Evolutionary conservation across 2,888 invertebrate genomes (phyloP).

Genomic region (Melinaea menophilus): DNA sequence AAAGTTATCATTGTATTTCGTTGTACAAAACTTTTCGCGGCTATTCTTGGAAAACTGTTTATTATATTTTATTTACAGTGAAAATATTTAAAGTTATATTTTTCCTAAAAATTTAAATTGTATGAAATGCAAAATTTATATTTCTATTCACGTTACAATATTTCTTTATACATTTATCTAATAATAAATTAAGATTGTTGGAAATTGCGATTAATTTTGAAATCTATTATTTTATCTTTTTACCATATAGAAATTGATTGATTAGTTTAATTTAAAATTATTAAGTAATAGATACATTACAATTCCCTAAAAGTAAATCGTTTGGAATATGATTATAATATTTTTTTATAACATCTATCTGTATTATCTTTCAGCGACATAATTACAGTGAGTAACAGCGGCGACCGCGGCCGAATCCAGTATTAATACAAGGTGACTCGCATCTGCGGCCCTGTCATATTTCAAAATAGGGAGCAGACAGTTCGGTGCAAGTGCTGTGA

Average conservation of each 20-base stretch:
- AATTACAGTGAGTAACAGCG: slow-evolving; percentile 32
- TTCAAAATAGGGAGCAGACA: slow-evolving; percentile 46
- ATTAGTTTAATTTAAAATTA: background rate
- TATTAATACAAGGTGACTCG: slow-evolving; percentile 51
- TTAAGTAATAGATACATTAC: background rate
- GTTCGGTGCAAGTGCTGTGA: slow-evolving; percentile 11
- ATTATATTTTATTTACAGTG: no score
- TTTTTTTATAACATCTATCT: slow-evolving; percentile 5
- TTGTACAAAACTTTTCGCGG: no score
- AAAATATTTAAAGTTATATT: no score
- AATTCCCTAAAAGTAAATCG: background rate
- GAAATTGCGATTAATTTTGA: no score
- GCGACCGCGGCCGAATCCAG: slow-evolving; percentile 44
- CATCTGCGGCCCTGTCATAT: slow-evolving; percentile 62
- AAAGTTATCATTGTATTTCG: no score
- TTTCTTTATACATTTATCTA: no score
- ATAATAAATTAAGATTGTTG: no score
- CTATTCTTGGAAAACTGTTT: no score
- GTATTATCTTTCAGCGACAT: slow-evolving; percentile 19
- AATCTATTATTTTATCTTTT: no score
- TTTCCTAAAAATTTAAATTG: no score
- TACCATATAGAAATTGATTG: background rate
- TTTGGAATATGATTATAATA: background rate
- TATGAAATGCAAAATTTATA: no score
- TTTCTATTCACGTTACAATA: no score